phyloP scores from a whole-genome alignment of 2,113 vertebrate genomes.

The Calypte anna region DNA sequence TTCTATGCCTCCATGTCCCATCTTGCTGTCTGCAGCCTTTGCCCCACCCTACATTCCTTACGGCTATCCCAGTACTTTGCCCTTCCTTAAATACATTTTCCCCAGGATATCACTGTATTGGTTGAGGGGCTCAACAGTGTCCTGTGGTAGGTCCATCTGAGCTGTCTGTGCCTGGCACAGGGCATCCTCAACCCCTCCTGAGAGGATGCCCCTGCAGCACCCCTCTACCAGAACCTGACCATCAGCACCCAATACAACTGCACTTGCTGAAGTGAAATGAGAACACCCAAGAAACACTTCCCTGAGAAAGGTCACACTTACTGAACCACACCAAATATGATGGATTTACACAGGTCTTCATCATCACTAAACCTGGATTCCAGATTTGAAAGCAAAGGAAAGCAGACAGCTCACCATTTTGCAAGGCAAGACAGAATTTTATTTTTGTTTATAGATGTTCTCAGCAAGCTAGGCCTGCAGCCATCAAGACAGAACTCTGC shows the following conservation, averaged over 20 bases:
- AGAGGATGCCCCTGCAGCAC: background rate
- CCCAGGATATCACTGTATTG: background rate
- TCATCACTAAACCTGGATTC: background rate
- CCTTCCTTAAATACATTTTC: background rate
- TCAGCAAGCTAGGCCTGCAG: background rate
- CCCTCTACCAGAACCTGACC: fast-evolving
- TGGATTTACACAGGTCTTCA: background rate
- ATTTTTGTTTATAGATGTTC: background rate
- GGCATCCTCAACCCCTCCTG: background rate
- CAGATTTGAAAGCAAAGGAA: background rate
- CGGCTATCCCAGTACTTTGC: background rate
- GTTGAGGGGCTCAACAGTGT: background rate
- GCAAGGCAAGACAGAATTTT: background rate
- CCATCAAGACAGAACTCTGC: background rate
- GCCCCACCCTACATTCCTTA: background rate
- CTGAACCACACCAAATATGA: fast-evolving
- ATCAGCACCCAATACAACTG: background rate
- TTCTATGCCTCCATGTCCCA: background rate
- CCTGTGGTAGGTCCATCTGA: background rate
- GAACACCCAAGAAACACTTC: background rate
- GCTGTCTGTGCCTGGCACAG: background rate
- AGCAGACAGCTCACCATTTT: background rate
- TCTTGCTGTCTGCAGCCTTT: too few species aligned
- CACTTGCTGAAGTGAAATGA: background rate
- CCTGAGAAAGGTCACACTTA: background rate